phyloP scores from a whole-genome alignment of 2,113 vertebrate genomes.

The Psilopogon haemacephalus region DNA sequence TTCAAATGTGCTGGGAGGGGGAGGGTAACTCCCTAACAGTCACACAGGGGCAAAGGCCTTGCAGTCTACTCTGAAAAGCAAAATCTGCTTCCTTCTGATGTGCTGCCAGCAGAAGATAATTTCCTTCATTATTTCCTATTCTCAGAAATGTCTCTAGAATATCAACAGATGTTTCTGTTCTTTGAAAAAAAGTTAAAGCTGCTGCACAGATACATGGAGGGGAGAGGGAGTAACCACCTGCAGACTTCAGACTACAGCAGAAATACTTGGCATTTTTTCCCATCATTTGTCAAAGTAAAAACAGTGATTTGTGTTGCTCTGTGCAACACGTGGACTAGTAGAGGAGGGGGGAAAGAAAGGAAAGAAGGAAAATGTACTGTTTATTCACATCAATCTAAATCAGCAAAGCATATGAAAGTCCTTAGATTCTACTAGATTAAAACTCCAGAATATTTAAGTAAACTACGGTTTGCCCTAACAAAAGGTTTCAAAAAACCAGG shows the following conservation, averaged over 20 bases:
- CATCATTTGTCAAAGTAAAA: neutral
- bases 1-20: too few relatives aligned
- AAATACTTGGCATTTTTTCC: neutral
- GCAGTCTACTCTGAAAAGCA: neutral
- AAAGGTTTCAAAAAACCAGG: neutral
- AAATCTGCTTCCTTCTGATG: neutral
- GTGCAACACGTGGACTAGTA: neutral
- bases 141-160: constrained; percentile 13
- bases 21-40: too few relatives aligned
- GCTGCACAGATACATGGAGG: neutral
- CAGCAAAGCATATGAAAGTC: neutral
- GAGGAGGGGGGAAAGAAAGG: too few relatives aligned
- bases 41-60: neutral
- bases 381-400: neutral
- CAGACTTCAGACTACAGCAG: neutral
- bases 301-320: neutral
- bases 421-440: neutral
- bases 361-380: neutral
- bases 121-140: constrained; percentile 13
- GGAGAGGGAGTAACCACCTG: neutral
- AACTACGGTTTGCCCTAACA: neutral
- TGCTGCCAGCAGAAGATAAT: constrained; percentile 24
- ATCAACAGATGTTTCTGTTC: constrained; percentile 9
- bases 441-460: neutral
- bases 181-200: neutral